Conservation (phyloP, 2,888 invertebrate genomes). For the Microctonus brassicae region DNA sequence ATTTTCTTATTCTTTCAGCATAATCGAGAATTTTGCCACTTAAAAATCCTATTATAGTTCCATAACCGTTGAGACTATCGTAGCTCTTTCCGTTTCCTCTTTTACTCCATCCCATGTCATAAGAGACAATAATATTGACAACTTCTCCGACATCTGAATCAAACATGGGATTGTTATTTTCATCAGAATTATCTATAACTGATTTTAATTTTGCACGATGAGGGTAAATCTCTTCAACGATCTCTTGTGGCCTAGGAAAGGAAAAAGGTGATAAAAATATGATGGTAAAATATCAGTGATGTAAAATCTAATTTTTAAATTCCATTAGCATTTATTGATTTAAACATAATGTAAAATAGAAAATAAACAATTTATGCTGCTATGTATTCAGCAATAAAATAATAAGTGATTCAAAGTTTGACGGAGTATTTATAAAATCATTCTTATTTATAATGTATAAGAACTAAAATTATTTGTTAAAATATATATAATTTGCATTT, state of each 20-base stretch:
- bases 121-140: conserved; percentile 17
- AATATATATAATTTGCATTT: no score
- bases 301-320: background rate
- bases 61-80: conserved; percentile 43
- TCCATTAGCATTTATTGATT: background rate
- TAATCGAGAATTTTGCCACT: conserved; percentile 46
- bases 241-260: conserved; percentile 6
- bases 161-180: background rate
- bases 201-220: background rate
- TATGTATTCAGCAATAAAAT: conserved; percentile 10
- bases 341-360: no score
- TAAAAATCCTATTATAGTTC: conserved; percentile 41
- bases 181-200: background rate
- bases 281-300: conserved; percentile 1
- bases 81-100: conserved; percentile 28
- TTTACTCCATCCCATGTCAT: conserved; percentile 22
- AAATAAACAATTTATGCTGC: background rate
- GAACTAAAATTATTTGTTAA: no score
- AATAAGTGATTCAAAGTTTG: no score
- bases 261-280: conserved; percentile 2
- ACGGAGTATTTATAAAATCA: no score
- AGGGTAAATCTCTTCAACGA: conserved; percentile 20
- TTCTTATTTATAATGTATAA: no score
- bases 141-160: background rate
- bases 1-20: conserved; percentile 41